Evolutionary conservation across 2,797 vertebrate species (phyloP).

Genomic region (Pseudochromis fuscus): DNA sequence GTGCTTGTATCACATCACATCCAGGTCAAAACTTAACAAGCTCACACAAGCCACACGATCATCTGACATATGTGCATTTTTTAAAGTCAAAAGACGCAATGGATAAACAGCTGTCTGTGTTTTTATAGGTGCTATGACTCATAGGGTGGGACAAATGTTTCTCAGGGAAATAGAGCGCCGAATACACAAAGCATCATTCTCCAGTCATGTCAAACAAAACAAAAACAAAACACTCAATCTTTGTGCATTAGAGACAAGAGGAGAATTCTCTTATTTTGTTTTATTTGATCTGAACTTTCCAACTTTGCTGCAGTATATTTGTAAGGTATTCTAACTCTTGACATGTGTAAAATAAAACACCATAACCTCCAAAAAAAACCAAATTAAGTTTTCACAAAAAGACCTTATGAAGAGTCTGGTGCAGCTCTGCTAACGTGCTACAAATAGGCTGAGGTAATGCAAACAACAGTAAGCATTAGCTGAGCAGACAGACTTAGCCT

Average conservation of each 20-base stretch:
- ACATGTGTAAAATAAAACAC: background rate
- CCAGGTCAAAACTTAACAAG: slow-evolving; percentile 29
- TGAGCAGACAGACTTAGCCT: slow-evolving; percentile 55
- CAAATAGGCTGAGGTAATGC: slow-evolving; percentile 1
- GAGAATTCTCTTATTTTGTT: background rate
- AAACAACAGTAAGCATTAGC: slow-evolving; percentile 35
- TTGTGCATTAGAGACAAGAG: background rate
- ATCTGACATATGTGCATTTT: background rate
- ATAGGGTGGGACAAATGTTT: slow-evolving; percentile 27
- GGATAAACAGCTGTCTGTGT: slow-evolving; percentile 42
- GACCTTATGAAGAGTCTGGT: background rate
- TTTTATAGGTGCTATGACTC: slow-evolving; percentile 49
- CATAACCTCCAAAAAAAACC: background rate
- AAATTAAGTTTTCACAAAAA: slow-evolving; percentile 4
- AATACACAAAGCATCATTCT: slow-evolving; percentile 24
- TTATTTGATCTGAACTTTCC: too few relatives aligned
- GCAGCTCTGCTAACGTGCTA: background rate
- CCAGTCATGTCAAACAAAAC: background rate
- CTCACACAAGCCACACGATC: slow-evolving; percentile 32
- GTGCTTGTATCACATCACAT: background rate
- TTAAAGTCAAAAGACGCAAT: slow-evolving; percentile 11
- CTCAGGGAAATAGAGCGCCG: slow-evolving; percentile 15
- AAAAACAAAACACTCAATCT: background rate
- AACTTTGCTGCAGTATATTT: background rate
- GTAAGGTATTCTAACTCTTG: background rate